These are phyloP conservation scores for Phalacrocorax pelagicus DNA, from an alignment of 2,113 vertebrate species.

Conservation along the genomic window DNA sequence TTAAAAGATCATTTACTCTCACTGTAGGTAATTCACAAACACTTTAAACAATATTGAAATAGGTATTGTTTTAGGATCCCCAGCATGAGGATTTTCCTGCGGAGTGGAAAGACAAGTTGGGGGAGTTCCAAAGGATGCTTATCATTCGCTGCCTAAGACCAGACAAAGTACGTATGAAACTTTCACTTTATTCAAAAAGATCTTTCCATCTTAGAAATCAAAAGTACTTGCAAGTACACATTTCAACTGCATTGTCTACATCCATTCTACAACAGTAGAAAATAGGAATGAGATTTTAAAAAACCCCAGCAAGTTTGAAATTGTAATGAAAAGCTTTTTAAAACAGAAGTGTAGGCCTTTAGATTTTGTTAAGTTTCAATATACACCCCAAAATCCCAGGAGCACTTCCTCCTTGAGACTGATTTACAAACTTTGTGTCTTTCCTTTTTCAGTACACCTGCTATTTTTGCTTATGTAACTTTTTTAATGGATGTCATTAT, in stretches of 20 bases:
- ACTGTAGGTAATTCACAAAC: not conserved
- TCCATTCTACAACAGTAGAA: not conserved
- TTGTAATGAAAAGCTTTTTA: not conserved
- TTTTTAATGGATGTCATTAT: not conserved
- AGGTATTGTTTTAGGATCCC: slow-evolving; percentile 67
- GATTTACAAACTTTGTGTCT: not conserved
- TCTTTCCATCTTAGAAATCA: not conserved
- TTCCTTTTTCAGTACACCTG: not conserved
- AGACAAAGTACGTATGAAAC: slow-evolving; percentile 78
- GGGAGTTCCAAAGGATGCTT: slow-evolving; percentile 85
- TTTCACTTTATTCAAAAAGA: not conserved
- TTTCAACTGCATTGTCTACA: not conserved
- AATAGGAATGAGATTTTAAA: not conserved
- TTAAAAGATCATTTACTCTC: not conserved
- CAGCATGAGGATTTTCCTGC: slow-evolving; percentile 80
- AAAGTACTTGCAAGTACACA: not conserved
- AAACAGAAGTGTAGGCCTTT: not conserved
- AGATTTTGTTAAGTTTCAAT: not conserved
- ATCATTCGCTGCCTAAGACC: slow-evolving; percentile 83
- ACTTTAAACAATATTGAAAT: not conserved
- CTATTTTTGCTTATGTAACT: not conserved
- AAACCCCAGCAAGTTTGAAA: not conserved
- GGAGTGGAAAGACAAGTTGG: slow-evolving; percentile 76
- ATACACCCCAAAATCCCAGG: not conserved
- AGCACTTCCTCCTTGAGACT: not conserved